A percentile compares a stretch with the other conserved stretches of the same genome.
Evolutionary conservation across 2,888 invertebrate species (phyloP).

Genomic region (Tubulanus polymorphus): DNA sequence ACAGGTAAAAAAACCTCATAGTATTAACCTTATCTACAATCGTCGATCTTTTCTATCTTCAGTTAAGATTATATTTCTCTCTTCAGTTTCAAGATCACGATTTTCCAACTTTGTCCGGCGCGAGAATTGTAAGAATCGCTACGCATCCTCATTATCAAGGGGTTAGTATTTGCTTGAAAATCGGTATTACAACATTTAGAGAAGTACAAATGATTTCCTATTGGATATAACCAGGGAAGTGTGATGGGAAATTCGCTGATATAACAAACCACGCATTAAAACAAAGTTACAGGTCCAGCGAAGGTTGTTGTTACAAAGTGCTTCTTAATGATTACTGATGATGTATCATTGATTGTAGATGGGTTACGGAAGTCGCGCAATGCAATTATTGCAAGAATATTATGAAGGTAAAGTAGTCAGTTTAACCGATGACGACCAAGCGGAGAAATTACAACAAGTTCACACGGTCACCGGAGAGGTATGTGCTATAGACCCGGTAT

Average conservation of each 20-base stretch:
- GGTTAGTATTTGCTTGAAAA: too few relatives aligned
- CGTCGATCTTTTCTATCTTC: not conserved
- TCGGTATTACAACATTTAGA: too few relatives aligned
- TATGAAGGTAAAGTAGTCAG: slow-evolving; percentile 68
- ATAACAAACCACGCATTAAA: too few relatives aligned
- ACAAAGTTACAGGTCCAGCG: too few relatives aligned
- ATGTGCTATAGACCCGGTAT: not conserved
- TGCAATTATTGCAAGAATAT: slow-evolving; percentile 80
- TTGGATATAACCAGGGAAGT: too few relatives aligned
- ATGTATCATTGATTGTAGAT: slow-evolving; percentile 70
- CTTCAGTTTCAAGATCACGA: slow-evolving; percentile 77
- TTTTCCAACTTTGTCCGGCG: slow-evolving; percentile 85
- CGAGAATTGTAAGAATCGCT: slow-evolving; percentile 90
- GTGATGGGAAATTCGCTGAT: too few relatives aligned
- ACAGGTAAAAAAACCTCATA: slow-evolving; percentile 59
- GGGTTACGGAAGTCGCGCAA: slow-evolving; percentile 91
- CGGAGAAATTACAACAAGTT: slow-evolving; percentile 12
- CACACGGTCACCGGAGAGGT: slow-evolving; percentile 18
- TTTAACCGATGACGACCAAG: slow-evolving; percentile 29
- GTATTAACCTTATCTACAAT: not conserved
- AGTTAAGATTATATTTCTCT: not conserved
- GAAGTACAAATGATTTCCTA: too few relatives aligned
- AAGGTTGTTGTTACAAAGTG: too few relatives aligned
- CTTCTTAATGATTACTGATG: too few relatives aligned
- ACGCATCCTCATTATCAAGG: slow-evolving; percentile 88